Conservation (phyloP, 1,140 invertebrate species). For the Drosophila bocki region DNA sequence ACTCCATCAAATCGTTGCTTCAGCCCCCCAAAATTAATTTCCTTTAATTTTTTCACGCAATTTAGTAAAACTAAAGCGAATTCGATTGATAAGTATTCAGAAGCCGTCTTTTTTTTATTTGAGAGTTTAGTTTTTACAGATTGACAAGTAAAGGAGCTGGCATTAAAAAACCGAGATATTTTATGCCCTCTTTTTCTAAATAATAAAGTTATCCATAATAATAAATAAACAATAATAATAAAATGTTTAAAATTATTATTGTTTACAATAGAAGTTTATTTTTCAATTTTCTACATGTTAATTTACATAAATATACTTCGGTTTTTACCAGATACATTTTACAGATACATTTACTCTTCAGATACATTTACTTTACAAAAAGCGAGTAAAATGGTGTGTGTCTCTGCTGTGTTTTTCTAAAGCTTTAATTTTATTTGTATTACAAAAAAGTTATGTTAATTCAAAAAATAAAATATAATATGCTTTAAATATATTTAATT, state of each 20-base stretch:
- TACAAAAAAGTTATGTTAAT: no score
- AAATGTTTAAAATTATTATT: no score
- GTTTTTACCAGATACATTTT: background rate
- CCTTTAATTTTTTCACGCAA: constrained; percentile 1
- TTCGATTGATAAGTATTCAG: background rate
- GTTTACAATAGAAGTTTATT: no score
- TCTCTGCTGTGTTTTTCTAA: background rate
- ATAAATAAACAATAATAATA: no score
- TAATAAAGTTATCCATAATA: no score
- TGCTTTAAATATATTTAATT: no score
- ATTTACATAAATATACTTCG: background rate
- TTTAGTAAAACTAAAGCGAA: background rate
- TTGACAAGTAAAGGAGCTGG: no score
- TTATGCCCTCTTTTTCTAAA: no score
- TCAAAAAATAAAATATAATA: no score
- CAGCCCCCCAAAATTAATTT: background rate
- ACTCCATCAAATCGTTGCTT: constrained; percentile 27
- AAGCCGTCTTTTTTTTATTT: background rate
- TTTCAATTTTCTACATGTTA: background rate
- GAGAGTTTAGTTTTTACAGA: background rate
- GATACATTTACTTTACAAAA: background rate
- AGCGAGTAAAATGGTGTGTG: background rate
- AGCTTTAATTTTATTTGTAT: background rate
- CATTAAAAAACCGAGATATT: no score
- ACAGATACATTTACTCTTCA: background rate